Evolutionary conservation across 1,140 invertebrate genomes (phyloP), one percentile per base, ranked within the genome.

Genomic region (Colletes gigas): DNA sequence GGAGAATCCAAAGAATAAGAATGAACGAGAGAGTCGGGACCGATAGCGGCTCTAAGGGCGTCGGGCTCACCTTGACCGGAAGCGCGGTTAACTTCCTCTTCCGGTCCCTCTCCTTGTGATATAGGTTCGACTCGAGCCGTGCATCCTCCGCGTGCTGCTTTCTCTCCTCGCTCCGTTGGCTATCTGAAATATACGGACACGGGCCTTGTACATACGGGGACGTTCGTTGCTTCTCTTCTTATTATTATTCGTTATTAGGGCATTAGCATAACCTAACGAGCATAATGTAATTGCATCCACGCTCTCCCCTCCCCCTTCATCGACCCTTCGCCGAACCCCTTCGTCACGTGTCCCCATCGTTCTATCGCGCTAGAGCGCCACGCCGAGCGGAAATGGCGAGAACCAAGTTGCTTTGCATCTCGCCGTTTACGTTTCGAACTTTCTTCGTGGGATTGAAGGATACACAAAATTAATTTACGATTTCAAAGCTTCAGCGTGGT

Each of bases 11-110:
- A 7, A 15, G 14, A 17, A 0, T 1, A 57, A 83, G 41, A 76
- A 83, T 14, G 74, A 69, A 77, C 44, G 59, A 62, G 63, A 47
- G 57, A 17, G 68, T 82, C 68, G 68, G 63, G 75, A 86, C 69
- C 78, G 83, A 87, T 88, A 81, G 85, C 66, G 73, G 80, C 57
- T 69, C 80, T 84, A 87, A 91, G 91, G 90, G 88, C 84, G 79
- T 77, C 80, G 70, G 79, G 76, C 86, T 92, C 90, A 93, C 93
- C 92, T 93, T 93, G 91, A 90, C 92, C 92, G 92, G 93, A 93
- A 92, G 90, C 91, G 92, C 91, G 91, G 93, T 91, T 92, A 92
- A 92, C 92, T 93, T 93, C 92, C 93, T 93, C 88, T 93, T 93
- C 92, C 93, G 91, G 89, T 93, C 93, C 85, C 86, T 92, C 88